Conservation (phyloP, 35 echinoderm and acorn worm species). For the Heliocidaris erythrogramma region DNA sequence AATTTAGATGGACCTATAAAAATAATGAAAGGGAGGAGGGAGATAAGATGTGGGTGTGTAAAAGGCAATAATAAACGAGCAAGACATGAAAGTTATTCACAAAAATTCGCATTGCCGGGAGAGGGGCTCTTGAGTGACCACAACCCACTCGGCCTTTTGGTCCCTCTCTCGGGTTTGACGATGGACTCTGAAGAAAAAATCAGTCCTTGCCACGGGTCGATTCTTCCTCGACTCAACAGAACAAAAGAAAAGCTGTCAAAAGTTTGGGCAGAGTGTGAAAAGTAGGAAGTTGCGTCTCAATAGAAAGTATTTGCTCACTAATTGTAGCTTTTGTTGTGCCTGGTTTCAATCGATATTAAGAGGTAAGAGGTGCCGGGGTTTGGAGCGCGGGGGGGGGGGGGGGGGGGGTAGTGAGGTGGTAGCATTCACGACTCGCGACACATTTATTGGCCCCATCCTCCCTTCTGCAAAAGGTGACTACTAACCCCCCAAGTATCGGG, state of each 20-base stretch:
- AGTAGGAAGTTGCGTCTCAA: slow-evolving; percentile 31
- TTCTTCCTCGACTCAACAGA: background rate
- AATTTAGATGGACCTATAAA: background rate
- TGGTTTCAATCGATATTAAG: background rate
- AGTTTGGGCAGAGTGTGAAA: slow-evolving; percentile 54
- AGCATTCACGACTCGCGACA: background rate
- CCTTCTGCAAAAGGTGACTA: background rate
- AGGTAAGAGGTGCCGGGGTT: background rate
- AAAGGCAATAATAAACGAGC: background rate
- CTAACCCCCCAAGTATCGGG: background rate
- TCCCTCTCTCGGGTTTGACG: background rate
- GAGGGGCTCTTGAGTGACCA: slow-evolving; percentile 19
- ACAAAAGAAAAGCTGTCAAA: slow-evolving; percentile 51
- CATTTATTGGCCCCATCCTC: background rate
- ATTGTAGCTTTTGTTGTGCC: slow-evolving; percentile 39
- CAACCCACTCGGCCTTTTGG: slow-evolving; percentile 31
- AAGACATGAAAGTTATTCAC: background rate
- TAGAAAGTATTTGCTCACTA: slow-evolving; percentile 42
- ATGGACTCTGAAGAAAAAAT: background rate
- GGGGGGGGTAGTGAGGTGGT: background rate
- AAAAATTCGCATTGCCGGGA: slow-evolving; percentile 33
- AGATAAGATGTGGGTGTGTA: too few species aligned
- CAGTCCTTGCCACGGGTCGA: slow-evolving; percentile 40
- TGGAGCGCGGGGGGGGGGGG: background rate
- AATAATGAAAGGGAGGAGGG: background rate